Percentiles rank a stretch among this genome's conserved stretches.
These are phyloP conservation scores for Scomber scombrus DNA, from an alignment of 2,113 vertebrate genomes.

Conservation along the genomic window DNA sequence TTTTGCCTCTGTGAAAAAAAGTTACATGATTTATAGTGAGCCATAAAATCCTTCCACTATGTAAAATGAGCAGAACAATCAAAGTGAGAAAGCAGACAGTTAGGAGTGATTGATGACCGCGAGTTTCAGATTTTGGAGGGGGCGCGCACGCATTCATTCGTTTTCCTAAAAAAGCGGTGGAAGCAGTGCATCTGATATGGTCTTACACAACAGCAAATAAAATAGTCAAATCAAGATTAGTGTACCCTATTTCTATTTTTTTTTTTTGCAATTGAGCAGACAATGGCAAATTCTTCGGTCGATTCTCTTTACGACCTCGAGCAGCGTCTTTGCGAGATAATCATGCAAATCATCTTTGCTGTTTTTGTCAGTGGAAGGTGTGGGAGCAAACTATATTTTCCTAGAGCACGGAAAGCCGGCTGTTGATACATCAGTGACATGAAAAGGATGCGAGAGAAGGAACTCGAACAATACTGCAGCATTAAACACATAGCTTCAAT, in stretches of 20 bases:
- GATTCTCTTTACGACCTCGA: neutral
- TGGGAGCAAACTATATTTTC: conserved; percentile 49
- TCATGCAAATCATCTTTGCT: conserved; percentile 40
- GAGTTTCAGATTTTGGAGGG: conserved; percentile 2
- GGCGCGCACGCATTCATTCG: neutral
- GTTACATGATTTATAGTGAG: conserved; percentile 58
- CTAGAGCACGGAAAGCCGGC: conserved; percentile 33
- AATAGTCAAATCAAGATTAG: conserved; percentile 1
- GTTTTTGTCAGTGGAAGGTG: conserved; percentile 37
- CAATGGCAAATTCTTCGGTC: neutral
- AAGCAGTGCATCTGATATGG: neutral
- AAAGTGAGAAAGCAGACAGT: conserved; percentile 36
- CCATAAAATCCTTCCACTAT: conserved; percentile 60
- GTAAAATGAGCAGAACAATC: conserved; percentile 52
- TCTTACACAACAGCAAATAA: neutral
- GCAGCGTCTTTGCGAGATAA: conserved; percentile 31
- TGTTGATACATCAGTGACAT: conserved; percentile 58
- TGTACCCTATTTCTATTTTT: neutral
- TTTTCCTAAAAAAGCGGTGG: conserved; percentile 30
- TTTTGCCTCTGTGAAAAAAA: conserved; percentile 45
- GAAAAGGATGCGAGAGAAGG: conserved; percentile 53
- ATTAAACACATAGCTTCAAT: conserved; percentile 72
- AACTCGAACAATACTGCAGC: conserved; percentile 59
- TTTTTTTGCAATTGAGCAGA: neutral
- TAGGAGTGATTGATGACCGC: conserved; percentile 48